These are phyloP conservation scores for Crossaster papposus DNA, from an alignment of 53 echinoderm and acorn worm species.

Conservation along the genomic window DNA sequence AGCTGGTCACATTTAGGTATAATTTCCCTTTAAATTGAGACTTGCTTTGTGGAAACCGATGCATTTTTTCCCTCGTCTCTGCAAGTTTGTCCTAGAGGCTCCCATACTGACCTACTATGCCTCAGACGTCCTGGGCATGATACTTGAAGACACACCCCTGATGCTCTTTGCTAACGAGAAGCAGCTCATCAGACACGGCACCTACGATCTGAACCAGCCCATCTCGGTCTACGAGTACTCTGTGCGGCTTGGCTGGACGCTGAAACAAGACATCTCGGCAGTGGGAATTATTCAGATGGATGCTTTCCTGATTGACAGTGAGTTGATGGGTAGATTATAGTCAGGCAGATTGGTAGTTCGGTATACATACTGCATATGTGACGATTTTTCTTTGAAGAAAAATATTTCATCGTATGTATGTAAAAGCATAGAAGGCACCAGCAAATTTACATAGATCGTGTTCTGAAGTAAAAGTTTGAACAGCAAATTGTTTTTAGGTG, in stretches of 20 bases:
- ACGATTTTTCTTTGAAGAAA: too few relatives aligned
- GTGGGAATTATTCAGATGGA: constrained; percentile 28
- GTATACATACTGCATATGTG: too few relatives aligned
- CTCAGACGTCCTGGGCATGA: constrained; percentile 36
- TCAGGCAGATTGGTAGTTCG: too few relatives aligned
- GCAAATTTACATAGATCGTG: too few relatives aligned
- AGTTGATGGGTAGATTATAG: not conserved
- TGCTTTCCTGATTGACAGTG: constrained; percentile 29
- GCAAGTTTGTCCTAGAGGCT: constrained; percentile 53
- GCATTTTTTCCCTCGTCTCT: not conserved
- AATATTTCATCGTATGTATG: too few relatives aligned
- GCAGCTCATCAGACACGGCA: constrained; percentile 19
- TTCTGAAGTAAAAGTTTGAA: too few relatives aligned
- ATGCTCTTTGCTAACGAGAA: constrained; percentile 55
- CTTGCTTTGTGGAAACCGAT: not conserved
- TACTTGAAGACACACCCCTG: constrained; percentile 9
- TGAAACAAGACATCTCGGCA: constrained; percentile 29
- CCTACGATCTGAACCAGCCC: constrained; percentile 40
- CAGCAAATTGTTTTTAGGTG: too few relatives aligned
- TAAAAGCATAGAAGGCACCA: too few relatives aligned
- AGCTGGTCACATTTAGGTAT: not conserved
- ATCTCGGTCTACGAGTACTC: constrained; percentile 48
- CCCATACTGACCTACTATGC: constrained; percentile 22
- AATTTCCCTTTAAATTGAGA: too few relatives aligned
- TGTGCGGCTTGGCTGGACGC: constrained; percentile 24